phyloP scores from a whole-genome alignment of 1,140 invertebrate genomes.

The Pararge aegeria region DNA sequence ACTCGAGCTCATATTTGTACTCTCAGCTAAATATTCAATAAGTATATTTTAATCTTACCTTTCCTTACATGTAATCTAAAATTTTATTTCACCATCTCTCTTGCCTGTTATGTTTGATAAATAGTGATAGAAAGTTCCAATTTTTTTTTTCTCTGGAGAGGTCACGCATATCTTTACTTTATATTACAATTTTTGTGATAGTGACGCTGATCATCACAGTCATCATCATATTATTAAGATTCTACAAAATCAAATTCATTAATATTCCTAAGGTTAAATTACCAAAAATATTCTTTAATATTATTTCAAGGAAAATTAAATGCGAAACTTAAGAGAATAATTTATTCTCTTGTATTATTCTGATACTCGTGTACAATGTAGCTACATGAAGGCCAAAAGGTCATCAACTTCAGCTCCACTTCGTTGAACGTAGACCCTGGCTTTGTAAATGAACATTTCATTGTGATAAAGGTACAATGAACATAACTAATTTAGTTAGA shows the following conservation, averaged over 20 bases:
- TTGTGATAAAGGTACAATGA: constrained; percentile 1
- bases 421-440: neutral
- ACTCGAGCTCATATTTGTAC: constrained; percentile 11
- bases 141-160: no score
- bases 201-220: no score
- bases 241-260: no score
- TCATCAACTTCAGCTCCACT: neutral
- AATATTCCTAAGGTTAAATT: no score
- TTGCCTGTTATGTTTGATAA: no score
- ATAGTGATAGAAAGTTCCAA: no score
- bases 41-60: constrained; percentile 4
- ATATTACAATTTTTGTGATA: no score
- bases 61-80: neutral
- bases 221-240: no score
- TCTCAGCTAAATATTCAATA: neutral
- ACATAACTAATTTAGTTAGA: constrained; percentile 3
- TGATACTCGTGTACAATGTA: neutral
- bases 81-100: no score
- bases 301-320: neutral
- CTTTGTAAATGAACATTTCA: constrained; percentile 1
- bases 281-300: no score
- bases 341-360: neutral
- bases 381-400: neutral
- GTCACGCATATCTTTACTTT: no score
- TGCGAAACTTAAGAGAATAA: neutral